Conservation (phyloP, 2,888 invertebrate species). For the Dione vanillae region DNA sequence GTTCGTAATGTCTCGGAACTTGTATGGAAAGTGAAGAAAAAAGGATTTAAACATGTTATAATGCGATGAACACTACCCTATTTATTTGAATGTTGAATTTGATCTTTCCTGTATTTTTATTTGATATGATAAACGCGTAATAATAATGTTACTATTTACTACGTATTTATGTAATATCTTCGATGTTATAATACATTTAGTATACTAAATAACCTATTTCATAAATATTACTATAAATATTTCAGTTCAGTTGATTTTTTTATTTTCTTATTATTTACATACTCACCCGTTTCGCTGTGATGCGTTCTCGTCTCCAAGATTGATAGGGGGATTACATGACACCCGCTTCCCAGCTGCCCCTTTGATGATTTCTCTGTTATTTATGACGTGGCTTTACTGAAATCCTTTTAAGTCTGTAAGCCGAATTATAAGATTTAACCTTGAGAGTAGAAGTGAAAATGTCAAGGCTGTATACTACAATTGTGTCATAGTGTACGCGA, state of each 20-base stretch:
- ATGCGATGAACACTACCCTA: too few relatives aligned
- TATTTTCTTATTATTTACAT: slow-evolving; percentile 3
- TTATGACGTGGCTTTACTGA: slow-evolving; percentile 12
- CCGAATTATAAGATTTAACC: slow-evolving; percentile 40
- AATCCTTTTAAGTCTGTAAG: slow-evolving; percentile 15
- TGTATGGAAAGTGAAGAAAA: too few relatives aligned
- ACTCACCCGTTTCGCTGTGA: slow-evolving; percentile 3
- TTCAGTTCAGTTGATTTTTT: neutral
- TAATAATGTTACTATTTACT: too few relatives aligned
- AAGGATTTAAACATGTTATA: too few relatives aligned
- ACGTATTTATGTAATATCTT: too few relatives aligned
- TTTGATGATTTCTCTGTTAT: slow-evolving; percentile 24
- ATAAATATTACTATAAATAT: neutral
- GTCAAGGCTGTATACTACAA: neutral
- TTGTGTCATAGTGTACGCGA: neutral
- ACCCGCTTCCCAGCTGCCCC: slow-evolving; percentile 20
- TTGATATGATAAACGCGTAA: too few relatives aligned
- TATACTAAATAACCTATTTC: neutral
- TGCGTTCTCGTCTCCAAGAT: slow-evolving; percentile 19
- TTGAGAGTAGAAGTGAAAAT: slow-evolving; percentile 58
- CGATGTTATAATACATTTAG: too few relatives aligned
- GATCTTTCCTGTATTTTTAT: too few relatives aligned
- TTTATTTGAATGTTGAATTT: too few relatives aligned
- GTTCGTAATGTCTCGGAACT: too few relatives aligned
- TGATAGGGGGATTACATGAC: slow-evolving; percentile 23